Conservation (phyloP, 2,888 invertebrate genomes). For the Axea sp. region DNA sequence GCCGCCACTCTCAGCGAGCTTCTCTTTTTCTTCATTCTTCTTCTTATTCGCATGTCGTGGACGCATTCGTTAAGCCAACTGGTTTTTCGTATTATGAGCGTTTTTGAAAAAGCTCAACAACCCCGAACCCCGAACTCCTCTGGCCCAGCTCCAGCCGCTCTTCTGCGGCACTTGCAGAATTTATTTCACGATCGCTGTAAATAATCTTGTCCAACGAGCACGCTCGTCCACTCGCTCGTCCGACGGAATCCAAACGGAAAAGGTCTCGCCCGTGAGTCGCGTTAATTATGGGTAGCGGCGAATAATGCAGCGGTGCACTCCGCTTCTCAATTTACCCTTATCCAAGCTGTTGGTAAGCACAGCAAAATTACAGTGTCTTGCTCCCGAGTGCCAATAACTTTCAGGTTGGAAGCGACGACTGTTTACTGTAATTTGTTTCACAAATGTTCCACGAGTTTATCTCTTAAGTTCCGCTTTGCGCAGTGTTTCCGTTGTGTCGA, state of each 20-base stretch:
- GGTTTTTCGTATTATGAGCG: constrained; percentile 40
- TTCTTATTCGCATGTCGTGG: constrained; percentile 1
- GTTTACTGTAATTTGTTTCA: constrained; percentile 58
- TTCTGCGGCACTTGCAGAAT: constrained; percentile 24
- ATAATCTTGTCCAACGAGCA: constrained; percentile 13
- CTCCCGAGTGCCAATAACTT: constrained; percentile 33
- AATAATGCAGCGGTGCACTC: not conserved
- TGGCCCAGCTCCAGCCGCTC: constrained; percentile 34
- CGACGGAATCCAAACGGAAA: not conserved
- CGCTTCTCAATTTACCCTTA: constrained; percentile 27
- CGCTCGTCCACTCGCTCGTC: constrained; percentile 5
- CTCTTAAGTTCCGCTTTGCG: constrained; percentile 45
- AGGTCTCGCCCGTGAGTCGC: not conserved
- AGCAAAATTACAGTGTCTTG: constrained; percentile 21
- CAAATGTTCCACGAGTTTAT: constrained; percentile 57
- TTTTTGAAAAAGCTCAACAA: constrained; percentile 15
- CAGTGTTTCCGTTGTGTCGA: constrained; percentile 35
- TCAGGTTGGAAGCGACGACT: constrained; percentile 33
- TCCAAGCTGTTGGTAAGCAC: constrained; percentile 9
- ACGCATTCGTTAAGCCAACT: constrained; percentile 46
- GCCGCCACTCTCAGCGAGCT: not conserved
- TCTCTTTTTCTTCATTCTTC: too few species aligned
- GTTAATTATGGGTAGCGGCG: constrained; percentile 1
- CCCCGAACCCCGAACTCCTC: constrained; percentile 6
- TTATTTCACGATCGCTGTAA: constrained; percentile 34